A percentile compares a stretch with the other conserved stretches of the same genome.
These are phyloP conservation scores for Ctenochaetus hawaiiensis DNA, from an alignment of 2,797 vertebrate genomes.

Conservation along the genomic window DNA sequence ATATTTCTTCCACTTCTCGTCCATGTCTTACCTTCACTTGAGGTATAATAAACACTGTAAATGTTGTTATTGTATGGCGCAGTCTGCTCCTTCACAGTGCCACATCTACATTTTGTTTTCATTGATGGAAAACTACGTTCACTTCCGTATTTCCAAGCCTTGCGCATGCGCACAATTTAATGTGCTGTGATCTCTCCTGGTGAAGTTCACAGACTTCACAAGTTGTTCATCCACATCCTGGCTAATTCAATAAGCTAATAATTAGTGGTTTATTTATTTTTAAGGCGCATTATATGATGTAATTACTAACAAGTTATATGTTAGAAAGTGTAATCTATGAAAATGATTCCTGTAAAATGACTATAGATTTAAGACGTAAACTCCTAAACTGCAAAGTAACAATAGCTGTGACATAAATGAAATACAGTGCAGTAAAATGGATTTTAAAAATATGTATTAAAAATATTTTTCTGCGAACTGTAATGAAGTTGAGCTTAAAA, in stretches of 20 bases:
- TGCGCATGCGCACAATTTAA: conserved; percentile 62
- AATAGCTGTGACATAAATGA: too few species aligned
- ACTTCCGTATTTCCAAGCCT: conserved; percentile 58
- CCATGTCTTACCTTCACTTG: conserved; percentile 48
- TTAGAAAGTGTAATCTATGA: too few species aligned
- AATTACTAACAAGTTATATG: too few species aligned
- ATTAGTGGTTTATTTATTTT: too few species aligned
- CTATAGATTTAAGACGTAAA: too few species aligned
- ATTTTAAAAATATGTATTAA: too few species aligned
- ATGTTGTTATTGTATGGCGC: not conserved
- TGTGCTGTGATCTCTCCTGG: not conserved
- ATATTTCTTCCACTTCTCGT: too few species aligned
- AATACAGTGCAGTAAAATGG: too few species aligned
- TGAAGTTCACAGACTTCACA: not conserved
- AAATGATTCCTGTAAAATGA: too few species aligned
- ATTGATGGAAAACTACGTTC: conserved; percentile 5
- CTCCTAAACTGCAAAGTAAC: too few species aligned
- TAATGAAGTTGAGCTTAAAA: too few species aligned
- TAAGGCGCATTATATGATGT: not conserved
- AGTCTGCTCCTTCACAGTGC: not conserved
- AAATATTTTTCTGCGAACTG: too few species aligned
- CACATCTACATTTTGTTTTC: conserved; percentile 39
- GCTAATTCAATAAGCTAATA: not conserved
- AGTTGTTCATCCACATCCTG: not conserved
- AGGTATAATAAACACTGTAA: not conserved